Evolutionary conservation across 2,113 vertebrate genomes (phyloP).

Genomic region (Bos javanicus): DNA sequence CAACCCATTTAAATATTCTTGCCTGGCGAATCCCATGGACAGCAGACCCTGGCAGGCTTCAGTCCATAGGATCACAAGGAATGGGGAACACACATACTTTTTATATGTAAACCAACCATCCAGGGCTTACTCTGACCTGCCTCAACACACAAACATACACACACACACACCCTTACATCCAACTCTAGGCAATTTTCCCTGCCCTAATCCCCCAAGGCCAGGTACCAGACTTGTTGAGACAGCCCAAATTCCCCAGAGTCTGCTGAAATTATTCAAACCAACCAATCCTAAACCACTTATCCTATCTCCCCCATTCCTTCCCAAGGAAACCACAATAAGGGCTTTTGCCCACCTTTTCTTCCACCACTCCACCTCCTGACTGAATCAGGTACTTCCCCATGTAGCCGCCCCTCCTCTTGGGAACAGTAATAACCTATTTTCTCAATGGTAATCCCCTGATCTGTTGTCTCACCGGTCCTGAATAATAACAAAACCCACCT

Average conservation of each 20-base stretch:
- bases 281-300: neutral
- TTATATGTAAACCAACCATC: neutral
- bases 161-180: neutral
- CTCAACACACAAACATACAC: neutral
- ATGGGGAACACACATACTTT: neutral
- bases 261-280: neutral
- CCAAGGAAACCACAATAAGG: neutral
- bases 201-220: neutral
- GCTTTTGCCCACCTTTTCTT: neutral
- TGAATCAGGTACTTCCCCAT: neutral
- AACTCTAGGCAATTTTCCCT: neutral
- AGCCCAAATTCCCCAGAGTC: neutral
- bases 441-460: neutral
- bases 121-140: neutral
- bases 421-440: neutral
- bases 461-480: neutral
- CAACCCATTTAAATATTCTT: neutral
- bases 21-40: neutral
- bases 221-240: neutral
- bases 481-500: neutral
- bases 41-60: rapidly evolving
- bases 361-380: neutral
- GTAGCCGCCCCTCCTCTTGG: neutral
- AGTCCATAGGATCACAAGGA: neutral
- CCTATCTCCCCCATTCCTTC: neutral